A percentile compares a stretch with the other conserved stretches of the same genome.
phyloP scores from a whole-genome alignment of 2,113 vertebrate genomes.

The Nothobranchius furzeri region DNA sequence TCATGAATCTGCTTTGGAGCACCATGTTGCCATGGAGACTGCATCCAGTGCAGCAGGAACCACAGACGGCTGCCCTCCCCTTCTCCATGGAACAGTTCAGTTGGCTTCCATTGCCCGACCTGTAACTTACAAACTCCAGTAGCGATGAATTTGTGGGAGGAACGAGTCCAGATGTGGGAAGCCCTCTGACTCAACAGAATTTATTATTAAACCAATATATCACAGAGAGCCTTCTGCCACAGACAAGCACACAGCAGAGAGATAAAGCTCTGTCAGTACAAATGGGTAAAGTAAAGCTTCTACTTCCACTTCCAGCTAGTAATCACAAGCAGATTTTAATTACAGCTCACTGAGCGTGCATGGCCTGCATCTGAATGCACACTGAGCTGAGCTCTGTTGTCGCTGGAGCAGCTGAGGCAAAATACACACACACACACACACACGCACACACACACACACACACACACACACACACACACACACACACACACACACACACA shows the following conservation, averaged over 20 bases:
- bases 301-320: background rate
- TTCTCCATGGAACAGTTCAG: conserved; percentile 36
- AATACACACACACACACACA: too few species aligned
- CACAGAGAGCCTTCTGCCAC: too few species aligned
- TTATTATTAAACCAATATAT: too few species aligned
- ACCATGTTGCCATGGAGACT: conserved; percentile 82
- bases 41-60: conserved; percentile 78
- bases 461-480: too few species aligned
- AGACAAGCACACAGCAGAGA: too few species aligned
- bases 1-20: conserved; percentile 73
- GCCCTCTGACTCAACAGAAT: conserved; percentile 30
- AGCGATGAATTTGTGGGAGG: conserved; percentile 11
- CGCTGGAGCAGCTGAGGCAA: background rate
- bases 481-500: too few species aligned
- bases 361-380: conserved; percentile 1
- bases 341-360: background rate
- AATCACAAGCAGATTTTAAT: background rate
- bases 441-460: too few species aligned
- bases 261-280: background rate
- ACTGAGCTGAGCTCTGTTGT: background rate
- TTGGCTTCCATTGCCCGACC: conserved; percentile 39
- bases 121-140: conserved; percentile 36
- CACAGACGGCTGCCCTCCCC: conserved; percentile 59
- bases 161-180: conserved; percentile 25
- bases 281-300: background rate